Percentiles rank a stretch among this genome's conserved stretches.
phyloP scores from a whole-genome alignment of 2,113 vertebrate genomes.

The Lycaon pictus region DNA sequence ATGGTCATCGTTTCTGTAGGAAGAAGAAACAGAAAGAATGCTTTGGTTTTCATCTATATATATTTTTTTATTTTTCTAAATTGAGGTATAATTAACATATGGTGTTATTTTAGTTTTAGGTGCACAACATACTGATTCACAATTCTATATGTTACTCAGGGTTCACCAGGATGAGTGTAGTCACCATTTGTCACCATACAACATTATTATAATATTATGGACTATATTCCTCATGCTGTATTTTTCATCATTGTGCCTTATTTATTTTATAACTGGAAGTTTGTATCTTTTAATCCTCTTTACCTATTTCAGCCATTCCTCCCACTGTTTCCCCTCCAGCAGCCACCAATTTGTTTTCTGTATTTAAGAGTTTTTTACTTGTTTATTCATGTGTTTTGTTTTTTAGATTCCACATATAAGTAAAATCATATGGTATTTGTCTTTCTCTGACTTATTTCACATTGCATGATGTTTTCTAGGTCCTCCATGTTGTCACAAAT shows the following conservation, averaged over 20 bases:
- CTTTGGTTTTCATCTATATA: constrained; percentile 42
- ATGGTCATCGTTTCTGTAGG: constrained; percentile 80
- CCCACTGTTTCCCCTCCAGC: background rate
- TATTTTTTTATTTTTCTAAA: background rate
- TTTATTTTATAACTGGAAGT: background rate
- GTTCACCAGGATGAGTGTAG: background rate
- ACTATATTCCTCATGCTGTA: background rate
- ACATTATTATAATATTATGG: background rate
- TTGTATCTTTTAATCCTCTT: background rate
- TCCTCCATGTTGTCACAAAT: background rate
- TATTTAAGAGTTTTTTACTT: background rate
- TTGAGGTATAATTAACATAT: background rate
- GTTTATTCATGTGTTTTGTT: background rate
- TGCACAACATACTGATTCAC: background rate
- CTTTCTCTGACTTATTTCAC: background rate
- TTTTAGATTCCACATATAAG: background rate
- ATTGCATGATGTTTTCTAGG: background rate
- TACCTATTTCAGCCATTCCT: background rate
- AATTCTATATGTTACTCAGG: background rate
- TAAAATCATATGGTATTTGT: background rate
- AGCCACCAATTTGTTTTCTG: background rate
- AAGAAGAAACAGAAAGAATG: constrained; percentile 65
- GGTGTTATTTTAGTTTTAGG: background rate
- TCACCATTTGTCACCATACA: background rate
- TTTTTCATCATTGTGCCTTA: background rate